Evolutionary conservation across 2,888 invertebrate species (phyloP), one percentile per base, ranked within the genome.

Genomic region (Lymantria dispar): DNA sequence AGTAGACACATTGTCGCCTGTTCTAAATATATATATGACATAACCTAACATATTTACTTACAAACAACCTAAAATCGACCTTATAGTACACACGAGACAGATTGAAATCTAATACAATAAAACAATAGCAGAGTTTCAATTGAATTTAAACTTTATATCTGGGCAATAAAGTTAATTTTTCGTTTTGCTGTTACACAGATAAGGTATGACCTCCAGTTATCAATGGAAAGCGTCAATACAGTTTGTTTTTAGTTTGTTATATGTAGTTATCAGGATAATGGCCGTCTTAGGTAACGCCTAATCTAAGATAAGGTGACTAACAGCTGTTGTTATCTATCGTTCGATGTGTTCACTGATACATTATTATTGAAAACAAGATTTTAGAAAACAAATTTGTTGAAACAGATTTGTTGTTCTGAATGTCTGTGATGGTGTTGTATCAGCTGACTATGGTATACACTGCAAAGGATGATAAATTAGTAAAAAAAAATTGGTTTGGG

Each of bases 1-100:
- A 43, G 40, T 64, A 74, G 74, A 74, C 74, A 68, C 55, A 57
- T 54, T 59, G 74, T 74, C 74, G 74, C 74, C 74, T 45, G 43
- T 46, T 61, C 68, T 73, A 74, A 70, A 72, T 69, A 71, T 74
- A 73, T 55, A 54, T 48, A 58, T 74, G 69, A 67, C 66, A 58
- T 57, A 69, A 30, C 14, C 45, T 43, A 22, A 30, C 39, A 33
- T 22, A 14, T n/a, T n/a, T 33, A 40, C 13, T 14, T 10, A 40
- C 40, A 40, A 14, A 13, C 38, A 52, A 46, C 1, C 41, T 10
- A 11, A 48, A 40, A 10, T 36, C 36, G 30, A 22, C 36, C 46
- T 36, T 49, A 40, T 7, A 30, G 9, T 10, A 13, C 5, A n/a
- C 43, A 45, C 9, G 13, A 36, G 43, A 9, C 1, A 37, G 30